A percentile compares a stretch with the other conserved stretches of the same genome.
Evolutionary conservation across 2,797 vertebrate genomes (phyloP).

Genomic region (Takifugu ocellatus): DNA sequence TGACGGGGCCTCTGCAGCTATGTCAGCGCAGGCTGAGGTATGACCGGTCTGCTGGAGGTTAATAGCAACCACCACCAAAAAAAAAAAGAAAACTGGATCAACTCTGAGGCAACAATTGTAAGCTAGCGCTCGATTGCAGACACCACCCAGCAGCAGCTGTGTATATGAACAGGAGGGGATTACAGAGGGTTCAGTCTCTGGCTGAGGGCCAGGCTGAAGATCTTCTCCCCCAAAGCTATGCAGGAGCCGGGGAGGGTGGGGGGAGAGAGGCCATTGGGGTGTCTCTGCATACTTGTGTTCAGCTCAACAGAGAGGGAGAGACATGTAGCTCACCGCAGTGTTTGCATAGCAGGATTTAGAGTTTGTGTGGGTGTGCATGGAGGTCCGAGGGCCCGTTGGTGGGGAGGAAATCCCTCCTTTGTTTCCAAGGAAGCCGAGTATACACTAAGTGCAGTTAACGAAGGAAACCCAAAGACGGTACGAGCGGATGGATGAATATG

Average conservation of each 20-base stretch:
- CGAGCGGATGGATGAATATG: constrained; percentile 43
- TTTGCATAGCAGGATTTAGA: constrained; percentile 3
- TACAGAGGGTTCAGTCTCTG: constrained; percentile 46
- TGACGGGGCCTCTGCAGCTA: constrained; percentile 15
- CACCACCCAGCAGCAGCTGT: constrained; percentile 46
- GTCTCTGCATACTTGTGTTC: constrained; percentile 30
- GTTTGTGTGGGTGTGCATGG: constrained; percentile 24
- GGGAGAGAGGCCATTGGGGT: constrained; percentile 14
- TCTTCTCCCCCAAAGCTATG: constrained; percentile 29
- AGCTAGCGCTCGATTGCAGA: neutral
- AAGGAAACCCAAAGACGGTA: constrained; percentile 27
- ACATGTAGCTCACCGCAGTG: neutral
- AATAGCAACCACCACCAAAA: constrained; percentile 1
- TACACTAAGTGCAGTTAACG: constrained; percentile 23
- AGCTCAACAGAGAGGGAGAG: neutral
- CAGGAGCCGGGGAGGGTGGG: constrained; percentile 10
- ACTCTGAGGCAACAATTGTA: constrained; percentile 37
- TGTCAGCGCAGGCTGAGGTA: constrained; percentile 20
- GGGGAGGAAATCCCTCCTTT: constrained; percentile 68
- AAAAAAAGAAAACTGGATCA: constrained; percentile 16
- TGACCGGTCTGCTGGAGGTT: constrained; percentile 22
- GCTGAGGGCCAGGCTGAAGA: constrained; percentile 43
- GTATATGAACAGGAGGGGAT: constrained; percentile 47
- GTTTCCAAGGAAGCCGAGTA: constrained; percentile 55
- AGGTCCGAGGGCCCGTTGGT: constrained; percentile 19